These are phyloP conservation scores for Tachyglossus aculeatus DNA, from an alignment of 2,797 vertebrate species.

Conservation along the genomic window DNA sequence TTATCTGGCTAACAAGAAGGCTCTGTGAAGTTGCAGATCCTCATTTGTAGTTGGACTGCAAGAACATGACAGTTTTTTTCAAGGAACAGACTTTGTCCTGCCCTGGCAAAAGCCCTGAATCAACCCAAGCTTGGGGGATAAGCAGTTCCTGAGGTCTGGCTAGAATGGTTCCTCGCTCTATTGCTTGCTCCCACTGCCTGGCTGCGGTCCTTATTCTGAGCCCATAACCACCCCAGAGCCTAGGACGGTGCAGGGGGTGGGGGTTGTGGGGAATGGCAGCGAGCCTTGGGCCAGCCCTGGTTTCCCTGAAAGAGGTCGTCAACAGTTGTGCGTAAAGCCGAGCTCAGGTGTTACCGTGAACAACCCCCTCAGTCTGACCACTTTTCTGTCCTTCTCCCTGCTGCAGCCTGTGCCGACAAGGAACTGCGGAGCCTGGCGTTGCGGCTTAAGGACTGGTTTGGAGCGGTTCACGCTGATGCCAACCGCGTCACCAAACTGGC, in stretches of 20 bases:
- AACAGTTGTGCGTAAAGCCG: not conserved
- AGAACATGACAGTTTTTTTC: slow-evolving; percentile 29
- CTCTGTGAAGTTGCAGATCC: not conserved
- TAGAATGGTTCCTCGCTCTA: not conserved
- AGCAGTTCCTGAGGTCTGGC: slow-evolving; percentile 46
- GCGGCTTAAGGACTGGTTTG: slow-evolving; percentile 95
- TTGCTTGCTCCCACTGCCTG: slow-evolving; percentile 41
- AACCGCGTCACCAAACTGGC: slow-evolving; percentile 78
- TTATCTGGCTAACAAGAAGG: slow-evolving; percentile 19
- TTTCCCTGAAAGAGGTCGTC: too few species aligned
- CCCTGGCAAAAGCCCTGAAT: slow-evolving; percentile 41
- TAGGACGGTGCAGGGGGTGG: too few species aligned
- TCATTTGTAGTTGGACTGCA: slow-evolving; percentile 24
- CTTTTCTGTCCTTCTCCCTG: slow-evolving; percentile 33
- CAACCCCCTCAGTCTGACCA: slow-evolving; percentile 9
- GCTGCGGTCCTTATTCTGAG: slow-evolving; percentile 35
- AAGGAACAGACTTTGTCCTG: slow-evolving; percentile 29
- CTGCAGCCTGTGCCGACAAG: slow-evolving; percentile 81
- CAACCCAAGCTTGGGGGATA: slow-evolving; percentile 43
- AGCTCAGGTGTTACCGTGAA: not conserved
- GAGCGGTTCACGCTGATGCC: slow-evolving; percentile 90
- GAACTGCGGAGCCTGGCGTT: slow-evolving; percentile 87
- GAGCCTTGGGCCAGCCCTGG: too few species aligned
- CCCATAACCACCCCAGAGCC: too few species aligned
- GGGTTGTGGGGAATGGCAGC: too few species aligned